These are phyloP conservation scores for Cherax quadricarinatus DNA, from an alignment of 1,140 invertebrate species.

Conservation along the genomic window DNA sequence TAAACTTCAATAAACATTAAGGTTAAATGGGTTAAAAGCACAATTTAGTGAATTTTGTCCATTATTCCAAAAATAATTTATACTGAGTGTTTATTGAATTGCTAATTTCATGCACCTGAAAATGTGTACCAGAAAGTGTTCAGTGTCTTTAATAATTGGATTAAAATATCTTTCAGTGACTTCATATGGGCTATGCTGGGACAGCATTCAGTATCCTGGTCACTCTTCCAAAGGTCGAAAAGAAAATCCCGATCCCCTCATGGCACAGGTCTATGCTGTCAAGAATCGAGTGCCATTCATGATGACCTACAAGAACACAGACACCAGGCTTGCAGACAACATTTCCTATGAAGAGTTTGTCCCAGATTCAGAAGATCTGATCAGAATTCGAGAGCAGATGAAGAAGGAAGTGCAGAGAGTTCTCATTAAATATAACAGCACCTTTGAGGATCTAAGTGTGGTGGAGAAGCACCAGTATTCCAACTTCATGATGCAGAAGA, in stretches of 20 bases:
- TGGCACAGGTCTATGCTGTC: conserved; percentile 49
- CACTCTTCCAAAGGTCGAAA: not conserved
- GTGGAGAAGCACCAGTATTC: conserved; percentile 43
- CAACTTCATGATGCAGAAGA: conserved; percentile 20
- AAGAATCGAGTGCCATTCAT: conserved; percentile 42
- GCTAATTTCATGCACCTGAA: too few species aligned
- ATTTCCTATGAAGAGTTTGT: conserved; percentile 62
- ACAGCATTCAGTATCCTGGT: conserved; percentile 21
- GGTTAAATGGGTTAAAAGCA: too few species aligned
- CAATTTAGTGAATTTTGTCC: too few species aligned
- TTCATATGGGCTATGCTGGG: conserved; percentile 47
- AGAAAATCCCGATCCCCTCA: not conserved
- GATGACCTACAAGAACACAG: conserved; percentile 35
- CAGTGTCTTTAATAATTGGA: too few species aligned
- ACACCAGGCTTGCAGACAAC: conserved; percentile 33
- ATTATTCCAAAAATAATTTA: too few species aligned
- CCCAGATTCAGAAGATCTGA: conserved; percentile 56
- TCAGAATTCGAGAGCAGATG: conserved; percentile 51
- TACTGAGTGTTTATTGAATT: too few species aligned
- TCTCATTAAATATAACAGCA: conserved; percentile 3
- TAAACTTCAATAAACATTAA: too few species aligned
- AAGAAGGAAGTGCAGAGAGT: conserved; percentile 60
- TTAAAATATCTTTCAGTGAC: conserved; percentile 10
- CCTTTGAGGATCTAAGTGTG: conserved; percentile 9
- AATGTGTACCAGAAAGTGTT: too few species aligned